These are phyloP conservation scores for Calidris pygmaea DNA, from an alignment of 2,113 vertebrate genomes.

Conservation along the genomic window DNA sequence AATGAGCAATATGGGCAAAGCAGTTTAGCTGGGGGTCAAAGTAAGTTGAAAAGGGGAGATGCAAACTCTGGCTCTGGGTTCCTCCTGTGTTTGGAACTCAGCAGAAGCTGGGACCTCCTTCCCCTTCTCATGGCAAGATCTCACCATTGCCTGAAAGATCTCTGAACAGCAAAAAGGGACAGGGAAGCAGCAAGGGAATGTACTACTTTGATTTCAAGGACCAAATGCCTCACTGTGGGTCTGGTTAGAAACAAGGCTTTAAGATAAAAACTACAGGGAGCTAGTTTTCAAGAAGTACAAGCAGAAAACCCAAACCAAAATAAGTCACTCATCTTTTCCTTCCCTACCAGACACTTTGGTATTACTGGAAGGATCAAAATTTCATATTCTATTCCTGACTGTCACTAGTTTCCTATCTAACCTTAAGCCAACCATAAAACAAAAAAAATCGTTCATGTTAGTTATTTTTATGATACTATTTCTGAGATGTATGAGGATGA, in stretches of 20 bases:
- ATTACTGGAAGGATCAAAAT: background rate
- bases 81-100: background rate
- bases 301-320: background rate
- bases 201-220: background rate
- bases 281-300: background rate
- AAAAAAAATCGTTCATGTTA: background rate
- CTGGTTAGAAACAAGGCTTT: background rate
- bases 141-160: background rate
- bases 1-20: background rate
- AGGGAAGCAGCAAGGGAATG: background rate
- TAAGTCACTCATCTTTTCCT: background rate
- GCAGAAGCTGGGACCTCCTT: background rate
- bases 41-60: background rate
- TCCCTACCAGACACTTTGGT: background rate
- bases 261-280: background rate
- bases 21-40: background rate
- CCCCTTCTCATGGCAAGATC: background rate
- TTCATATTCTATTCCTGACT: background rate
- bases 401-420: background rate
- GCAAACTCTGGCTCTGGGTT: background rate
- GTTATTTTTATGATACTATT: background rate
- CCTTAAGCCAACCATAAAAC: background rate
- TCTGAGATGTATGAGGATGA: background rate
- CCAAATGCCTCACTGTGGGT: background rate
- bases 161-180: background rate